Base-by-base conservation (phyloP, 2,113 vertebrate species). In the Acanthisitta chloris region DNA sequence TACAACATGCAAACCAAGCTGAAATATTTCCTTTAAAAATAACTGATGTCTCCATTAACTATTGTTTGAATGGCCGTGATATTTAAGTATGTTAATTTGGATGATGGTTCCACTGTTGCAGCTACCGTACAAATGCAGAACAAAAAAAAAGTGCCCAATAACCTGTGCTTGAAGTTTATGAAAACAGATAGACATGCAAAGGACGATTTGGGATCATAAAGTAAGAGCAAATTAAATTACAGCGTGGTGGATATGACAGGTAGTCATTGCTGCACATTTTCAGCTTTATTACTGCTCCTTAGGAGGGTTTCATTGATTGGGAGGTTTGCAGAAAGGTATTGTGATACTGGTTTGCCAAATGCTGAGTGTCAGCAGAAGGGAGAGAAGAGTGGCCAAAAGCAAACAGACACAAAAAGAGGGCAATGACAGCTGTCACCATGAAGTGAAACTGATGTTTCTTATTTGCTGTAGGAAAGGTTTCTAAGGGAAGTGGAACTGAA, bases 11-110 rank as follows among this genome's bases (percentile, higher is more conserved):
- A 79, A 94, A 74, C 18, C 9, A 65, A 66, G 26, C 14, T 74
- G 62, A 80, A 90, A 83, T 61, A 61, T 42, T 71, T 80, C 42
- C 11, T 55, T 79, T 80, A 49, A 59, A 72, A 86, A 72, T 54
- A 85, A 85, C 21, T 36, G 33, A 48, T 69, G 33, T 40, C n/a
- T 71, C 38, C 14, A 52, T 85, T 83, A 78, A n/a, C 26, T n/a
- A 4, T 31, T 77, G 7, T 51, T 71, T 45, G 20, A 20, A 69
- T 65, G 73, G 42, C 45, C 73, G 20, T 52, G 58, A 43, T 52
- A 52, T n/a, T 67, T 72, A 40, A 55, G 38, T 29, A 40, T 17
- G 11, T 33, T 54, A 85, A 33, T 78, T 33, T 70, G 25, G 18
- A 45, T 38, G 14, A 74, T 59, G 20, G 16, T 54, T 33, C 54